Conservation (phyloP, 2,797 vertebrate genomes). For the Pseudomugil gertrudae region DNA sequence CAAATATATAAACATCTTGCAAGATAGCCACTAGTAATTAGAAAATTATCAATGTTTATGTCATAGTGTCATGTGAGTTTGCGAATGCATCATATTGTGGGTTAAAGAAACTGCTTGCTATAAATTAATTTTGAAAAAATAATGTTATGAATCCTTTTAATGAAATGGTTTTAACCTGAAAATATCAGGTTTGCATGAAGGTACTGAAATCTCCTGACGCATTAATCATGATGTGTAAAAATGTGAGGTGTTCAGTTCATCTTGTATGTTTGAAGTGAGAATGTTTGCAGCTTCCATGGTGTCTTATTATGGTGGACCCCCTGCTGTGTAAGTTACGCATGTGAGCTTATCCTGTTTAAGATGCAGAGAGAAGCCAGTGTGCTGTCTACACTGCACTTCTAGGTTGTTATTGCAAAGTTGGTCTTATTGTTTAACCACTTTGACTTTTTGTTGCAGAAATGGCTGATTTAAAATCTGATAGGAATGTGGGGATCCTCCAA, state of each 20-base stretch:
- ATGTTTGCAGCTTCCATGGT: conserved; percentile 3
- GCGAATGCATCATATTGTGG: not conserved
- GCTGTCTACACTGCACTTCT: not conserved
- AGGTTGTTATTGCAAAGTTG: conserved; percentile 20
- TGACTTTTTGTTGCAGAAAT: conserved; percentile 60
- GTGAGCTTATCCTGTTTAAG: conserved; percentile 45
- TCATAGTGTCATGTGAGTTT: not conserved
- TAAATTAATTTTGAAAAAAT: not conserved
- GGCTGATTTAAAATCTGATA: conserved; percentile 50
- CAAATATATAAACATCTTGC: not conserved
- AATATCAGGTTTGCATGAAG: not conserved
- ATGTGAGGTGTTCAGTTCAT: not conserved
- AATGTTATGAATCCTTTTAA: not conserved
- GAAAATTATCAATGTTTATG: not conserved
- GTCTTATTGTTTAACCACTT: conserved; percentile 26
- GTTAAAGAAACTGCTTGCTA: not conserved
- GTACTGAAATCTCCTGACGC: not conserved
- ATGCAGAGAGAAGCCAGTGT: conserved; percentile 17
- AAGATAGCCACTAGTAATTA: not conserved
- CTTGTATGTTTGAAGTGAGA: conserved; percentile 1
- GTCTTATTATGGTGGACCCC: conserved; percentile 15
- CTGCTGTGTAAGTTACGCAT: conserved; percentile 31
- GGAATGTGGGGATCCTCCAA: conserved; percentile 24
- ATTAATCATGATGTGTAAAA: conserved; percentile 1
- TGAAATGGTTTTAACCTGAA: not conserved